Conservation (phyloP, 2,797 vertebrate species). For the Amniataba percoides region DNA sequence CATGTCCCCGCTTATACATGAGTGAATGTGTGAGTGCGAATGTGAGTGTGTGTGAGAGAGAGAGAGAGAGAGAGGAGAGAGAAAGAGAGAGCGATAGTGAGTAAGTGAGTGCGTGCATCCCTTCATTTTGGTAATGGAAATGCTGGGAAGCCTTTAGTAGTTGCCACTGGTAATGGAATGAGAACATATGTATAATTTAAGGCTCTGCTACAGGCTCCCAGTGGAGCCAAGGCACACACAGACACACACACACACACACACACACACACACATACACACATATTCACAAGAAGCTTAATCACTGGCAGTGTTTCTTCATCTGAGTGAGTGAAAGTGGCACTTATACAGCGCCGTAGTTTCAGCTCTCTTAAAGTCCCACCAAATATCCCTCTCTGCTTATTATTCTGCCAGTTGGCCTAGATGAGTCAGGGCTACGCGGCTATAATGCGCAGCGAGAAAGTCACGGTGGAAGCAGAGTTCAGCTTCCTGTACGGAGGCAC, state of each 20-base stretch:
- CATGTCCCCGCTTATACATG: neutral
- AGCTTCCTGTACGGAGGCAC: slow-evolving; percentile 7
- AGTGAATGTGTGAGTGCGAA: neutral
- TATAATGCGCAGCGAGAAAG: slow-evolving; percentile 27
- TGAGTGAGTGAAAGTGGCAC: slow-evolving; percentile 75
- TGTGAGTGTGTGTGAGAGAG: neutral
- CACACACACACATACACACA: slow-evolving; percentile 38
- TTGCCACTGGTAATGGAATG: slow-evolving; percentile 82
- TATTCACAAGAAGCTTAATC: slow-evolving; percentile 65
- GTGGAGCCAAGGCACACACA: slow-evolving; percentile 48
- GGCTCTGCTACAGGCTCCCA: slow-evolving; percentile 72
- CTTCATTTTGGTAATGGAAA: slow-evolving; percentile 82
- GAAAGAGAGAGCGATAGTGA: neutral
- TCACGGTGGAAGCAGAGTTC: slow-evolving; percentile 8
- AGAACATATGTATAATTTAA: slow-evolving; percentile 85
- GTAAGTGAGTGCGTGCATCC: slow-evolving; percentile 49
- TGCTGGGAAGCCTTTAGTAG: slow-evolving; percentile 80
- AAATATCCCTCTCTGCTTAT: slow-evolving; percentile 65
- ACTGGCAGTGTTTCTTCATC: slow-evolving; percentile 74
- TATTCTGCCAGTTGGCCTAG: slow-evolving; percentile 68
- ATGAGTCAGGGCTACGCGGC: slow-evolving; percentile 62
- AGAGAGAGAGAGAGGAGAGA: neutral
- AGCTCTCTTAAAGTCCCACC: slow-evolving; percentile 67
- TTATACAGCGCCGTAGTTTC: slow-evolving; percentile 71
- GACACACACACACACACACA: slow-evolving; percentile 18